Conservation (phyloP, 2,888 invertebrate genomes). For the Mesochorus sp. region DNA sequence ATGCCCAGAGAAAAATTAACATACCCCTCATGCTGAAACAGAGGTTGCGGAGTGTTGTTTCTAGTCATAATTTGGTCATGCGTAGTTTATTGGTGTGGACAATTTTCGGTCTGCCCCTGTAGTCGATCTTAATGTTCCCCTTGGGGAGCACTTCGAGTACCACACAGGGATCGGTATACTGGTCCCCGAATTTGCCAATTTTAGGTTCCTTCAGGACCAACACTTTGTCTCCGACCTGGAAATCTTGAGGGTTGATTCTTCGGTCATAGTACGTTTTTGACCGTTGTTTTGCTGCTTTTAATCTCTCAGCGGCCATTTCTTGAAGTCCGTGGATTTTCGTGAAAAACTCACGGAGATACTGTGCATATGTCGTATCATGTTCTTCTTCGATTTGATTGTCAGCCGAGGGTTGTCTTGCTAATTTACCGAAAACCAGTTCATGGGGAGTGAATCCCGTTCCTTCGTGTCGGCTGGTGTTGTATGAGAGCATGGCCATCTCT, state of each 20-base stretch:
- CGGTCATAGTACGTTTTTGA: not conserved
- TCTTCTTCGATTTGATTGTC: slow-evolving; percentile 33
- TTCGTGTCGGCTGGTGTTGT: slow-evolving; percentile 21
- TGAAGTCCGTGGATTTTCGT: too few relatives aligned
- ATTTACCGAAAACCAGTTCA: not conserved
- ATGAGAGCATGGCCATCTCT: slow-evolving; percentile 43
- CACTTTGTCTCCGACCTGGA: not conserved
- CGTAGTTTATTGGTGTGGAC: slow-evolving; percentile 1
- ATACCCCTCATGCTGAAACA: too few relatives aligned
- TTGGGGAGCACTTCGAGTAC: not conserved
- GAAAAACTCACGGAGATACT: too few relatives aligned
- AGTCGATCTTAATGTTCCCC: not conserved
- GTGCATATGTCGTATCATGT: slow-evolving; percentile 46
- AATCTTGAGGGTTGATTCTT: not conserved
- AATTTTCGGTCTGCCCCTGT: not conserved
- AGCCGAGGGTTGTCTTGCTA: slow-evolving; percentile 47
- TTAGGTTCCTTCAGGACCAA: not conserved
- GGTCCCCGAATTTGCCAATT: not conserved
- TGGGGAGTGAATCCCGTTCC: not conserved
- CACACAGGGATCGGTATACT: not conserved
- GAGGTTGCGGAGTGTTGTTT: too few relatives aligned
- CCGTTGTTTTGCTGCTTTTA: too few relatives aligned
- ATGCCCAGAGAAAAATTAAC: too few relatives aligned
- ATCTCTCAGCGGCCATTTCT: too few relatives aligned
- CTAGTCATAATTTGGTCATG: not conserved